These are phyloP conservation scores for Parnassius smintheus DNA, from an alignment of 2,888 invertebrate genomes.

Conservation along the genomic window DNA sequence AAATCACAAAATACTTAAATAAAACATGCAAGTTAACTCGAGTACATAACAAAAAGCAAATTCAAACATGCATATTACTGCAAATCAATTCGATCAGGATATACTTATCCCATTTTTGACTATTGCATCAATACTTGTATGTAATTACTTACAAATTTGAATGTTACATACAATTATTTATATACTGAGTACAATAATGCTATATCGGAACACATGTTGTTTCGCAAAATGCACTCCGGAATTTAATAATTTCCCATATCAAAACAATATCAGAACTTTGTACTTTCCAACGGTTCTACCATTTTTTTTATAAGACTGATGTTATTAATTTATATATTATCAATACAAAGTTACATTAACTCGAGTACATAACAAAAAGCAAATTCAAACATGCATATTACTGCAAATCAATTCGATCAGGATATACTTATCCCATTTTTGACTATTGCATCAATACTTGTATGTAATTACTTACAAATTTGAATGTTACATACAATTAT, in stretches of 20 bases:
- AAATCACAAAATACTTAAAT: background rate
- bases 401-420: no score
- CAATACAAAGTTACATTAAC: constrained; percentile 31
- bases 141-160: no score
- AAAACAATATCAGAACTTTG: constrained; percentile 53
- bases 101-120: no score
- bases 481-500: background rate
- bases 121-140: no score
- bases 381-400: background rate
- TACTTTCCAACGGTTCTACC: constrained; percentile 54
- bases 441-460: no score
- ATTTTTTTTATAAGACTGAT: constrained; percentile 30
- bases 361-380: constrained; percentile 8
- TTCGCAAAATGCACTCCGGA: constrained; percentile 40
- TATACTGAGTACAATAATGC: no score
- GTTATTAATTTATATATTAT: constrained; percentile 31
- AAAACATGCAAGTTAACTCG: constrained; percentile 4
- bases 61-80: background rate
- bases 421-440: no score
- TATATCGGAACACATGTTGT: background rate
- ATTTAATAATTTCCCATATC: constrained; percentile 40
- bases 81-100: no score
- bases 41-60: constrained; percentile 7
- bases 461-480: no score
- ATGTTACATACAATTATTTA: background rate